phyloP scores from a whole-genome alignment of 2,797 vertebrate species.

The Sebastes itinus region DNA sequence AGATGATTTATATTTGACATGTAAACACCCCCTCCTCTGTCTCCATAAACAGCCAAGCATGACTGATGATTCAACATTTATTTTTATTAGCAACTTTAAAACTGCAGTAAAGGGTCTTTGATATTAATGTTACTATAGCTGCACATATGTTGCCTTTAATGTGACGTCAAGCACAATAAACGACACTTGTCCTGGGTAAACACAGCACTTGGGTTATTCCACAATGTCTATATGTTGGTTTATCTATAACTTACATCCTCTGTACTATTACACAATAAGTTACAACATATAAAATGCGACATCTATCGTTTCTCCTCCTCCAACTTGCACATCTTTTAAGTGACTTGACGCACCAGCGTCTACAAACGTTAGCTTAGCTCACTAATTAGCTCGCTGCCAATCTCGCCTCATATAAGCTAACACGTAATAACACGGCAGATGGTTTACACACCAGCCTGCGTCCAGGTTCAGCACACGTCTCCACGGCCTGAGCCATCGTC shows the following conservation, averaged over 20 bases:
- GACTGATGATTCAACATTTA: neutral
- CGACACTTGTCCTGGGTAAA: neutral
- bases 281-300: neutral
- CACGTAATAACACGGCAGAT: conserved; percentile 67
- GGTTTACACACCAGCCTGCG: conserved; percentile 96
- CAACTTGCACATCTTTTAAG: conserved; percentile 23
- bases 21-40: neutral
- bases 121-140: neutral
- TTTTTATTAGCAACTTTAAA: conserved; percentile 23
- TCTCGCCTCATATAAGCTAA: conserved; percentile 62
- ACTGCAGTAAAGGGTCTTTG: neutral
- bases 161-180: neutral
- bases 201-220: neutral
- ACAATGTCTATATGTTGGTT: conserved; percentile 8
- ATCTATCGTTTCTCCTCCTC: neutral
- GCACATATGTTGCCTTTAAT: neutral
- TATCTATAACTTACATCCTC: neutral
- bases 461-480: conserved; percentile 90
- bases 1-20: conserved; percentile 8
- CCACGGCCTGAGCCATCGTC: conserved; percentile 90
- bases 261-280: conserved; percentile 9
- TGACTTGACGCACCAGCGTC: conserved; percentile 46
- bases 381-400: conserved; percentile 73
- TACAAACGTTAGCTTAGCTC: conserved; percentile 71
- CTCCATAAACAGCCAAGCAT: neutral